phyloP scores from a whole-genome alignment of 1,140 invertebrate species.

The Tetragnatha versicolor region DNA sequence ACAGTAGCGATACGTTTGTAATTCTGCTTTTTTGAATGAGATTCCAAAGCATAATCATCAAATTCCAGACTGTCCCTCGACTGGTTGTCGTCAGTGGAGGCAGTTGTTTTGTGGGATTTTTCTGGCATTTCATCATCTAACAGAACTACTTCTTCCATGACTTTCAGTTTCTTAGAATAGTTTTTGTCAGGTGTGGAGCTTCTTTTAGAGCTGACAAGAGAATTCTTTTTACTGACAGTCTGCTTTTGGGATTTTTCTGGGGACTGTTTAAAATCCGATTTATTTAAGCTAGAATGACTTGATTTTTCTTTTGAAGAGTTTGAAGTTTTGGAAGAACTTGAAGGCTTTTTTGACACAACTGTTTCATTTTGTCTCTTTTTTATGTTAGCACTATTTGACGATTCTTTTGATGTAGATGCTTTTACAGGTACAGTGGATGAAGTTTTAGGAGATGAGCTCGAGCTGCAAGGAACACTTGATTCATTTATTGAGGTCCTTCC shows the following conservation, averaged over 20 bases:
- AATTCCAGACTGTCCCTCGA: neutral
- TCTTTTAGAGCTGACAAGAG: neutral
- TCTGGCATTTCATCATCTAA: neutral
- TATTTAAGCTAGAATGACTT: no score
- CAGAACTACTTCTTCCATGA: neutral
- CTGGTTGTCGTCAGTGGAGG: no score
- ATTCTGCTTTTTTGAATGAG: neutral
- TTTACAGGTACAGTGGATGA: neutral
- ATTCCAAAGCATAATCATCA: slow-evolving; percentile 23
- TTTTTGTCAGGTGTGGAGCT: neutral
- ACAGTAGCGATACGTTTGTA: neutral
- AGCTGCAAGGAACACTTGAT: no score
- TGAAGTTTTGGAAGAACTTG: neutral
- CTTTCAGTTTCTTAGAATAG: neutral
- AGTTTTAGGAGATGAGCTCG: no score
- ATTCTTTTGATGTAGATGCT: neutral
- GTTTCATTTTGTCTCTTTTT: neutral
- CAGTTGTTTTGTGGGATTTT: no score
- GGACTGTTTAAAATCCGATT: no score
- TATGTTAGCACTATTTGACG: neutral
- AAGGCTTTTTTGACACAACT: neutral
- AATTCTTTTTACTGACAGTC: neutral
- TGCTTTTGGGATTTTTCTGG: neutral
- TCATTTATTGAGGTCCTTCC: neutral
- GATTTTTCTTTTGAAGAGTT: no score